These are phyloP conservation scores for Chaenodraco wilsoni DNA, from an alignment of 2,797 vertebrate genomes.

Conservation along the genomic window DNA sequence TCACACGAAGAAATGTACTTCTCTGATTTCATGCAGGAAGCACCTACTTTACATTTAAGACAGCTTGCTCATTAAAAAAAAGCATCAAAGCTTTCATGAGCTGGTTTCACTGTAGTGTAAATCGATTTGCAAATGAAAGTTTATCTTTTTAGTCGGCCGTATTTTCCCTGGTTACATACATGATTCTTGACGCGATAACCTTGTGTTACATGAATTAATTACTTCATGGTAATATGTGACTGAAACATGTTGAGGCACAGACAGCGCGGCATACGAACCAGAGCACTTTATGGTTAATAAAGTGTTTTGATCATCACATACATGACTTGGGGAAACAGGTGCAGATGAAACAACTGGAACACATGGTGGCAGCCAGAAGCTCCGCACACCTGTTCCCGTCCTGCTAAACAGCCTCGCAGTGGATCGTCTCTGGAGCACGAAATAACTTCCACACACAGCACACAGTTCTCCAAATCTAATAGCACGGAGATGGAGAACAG, in stretches of 20 bases:
- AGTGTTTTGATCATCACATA: conserved; percentile 71
- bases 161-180: conserved; percentile 11
- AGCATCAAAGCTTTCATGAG: conserved; percentile 4
- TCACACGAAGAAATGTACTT: background rate
- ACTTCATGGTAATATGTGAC: conserved; percentile 21
- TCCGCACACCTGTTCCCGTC: conserved; percentile 78
- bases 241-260: conserved; percentile 27
- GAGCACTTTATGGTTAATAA: conserved; percentile 70
- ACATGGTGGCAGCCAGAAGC: conserved; percentile 79
- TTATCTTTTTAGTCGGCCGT: background rate
- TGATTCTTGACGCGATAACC: conserved; percentile 31
- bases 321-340: conserved; percentile 74
- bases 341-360: conserved; percentile 78
- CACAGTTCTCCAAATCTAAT: conserved; percentile 76
- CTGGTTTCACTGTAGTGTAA: conserved; percentile 6
- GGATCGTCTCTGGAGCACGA: conserved; percentile 72
- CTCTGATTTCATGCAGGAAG: conserved; percentile 1
- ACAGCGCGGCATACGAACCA: conserved; percentile 21
- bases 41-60: background rate
- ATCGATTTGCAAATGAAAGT: conserved; percentile 29
- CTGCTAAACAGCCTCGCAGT: conserved; percentile 74
- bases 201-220: conserved; percentile 26
- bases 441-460: conserved; percentile 65
- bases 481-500: conserved; percentile 75
- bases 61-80: conserved; percentile 4